Conservation (phyloP, 2,113 vertebrate species). For the Carassius auratus region DNA sequence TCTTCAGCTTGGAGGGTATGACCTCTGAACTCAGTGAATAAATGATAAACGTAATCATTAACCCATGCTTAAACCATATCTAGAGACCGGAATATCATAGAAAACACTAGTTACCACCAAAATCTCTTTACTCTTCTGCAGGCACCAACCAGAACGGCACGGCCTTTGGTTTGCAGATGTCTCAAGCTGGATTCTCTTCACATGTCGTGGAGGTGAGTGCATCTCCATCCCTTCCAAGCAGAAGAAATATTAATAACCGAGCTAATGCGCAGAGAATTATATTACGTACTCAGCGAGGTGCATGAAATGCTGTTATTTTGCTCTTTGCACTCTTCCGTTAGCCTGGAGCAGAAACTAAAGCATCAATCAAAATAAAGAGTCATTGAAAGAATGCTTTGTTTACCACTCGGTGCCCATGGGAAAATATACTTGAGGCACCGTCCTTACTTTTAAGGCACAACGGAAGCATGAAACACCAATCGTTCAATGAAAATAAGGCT, state of each 20-base stretch:
- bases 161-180: conserved; percentile 96
- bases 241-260: background rate
- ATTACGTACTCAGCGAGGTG: background rate
- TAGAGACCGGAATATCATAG: too few species aligned
- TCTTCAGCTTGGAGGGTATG: conserved; percentile 93
- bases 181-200: conserved; percentile 96
- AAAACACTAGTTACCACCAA: too few species aligned
- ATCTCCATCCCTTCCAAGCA: background rate
- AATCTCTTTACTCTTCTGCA: conserved; percentile 58
- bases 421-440: background rate
- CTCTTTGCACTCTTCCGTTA: conserved; percentile 67
- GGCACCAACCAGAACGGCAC: conserved; percentile 91
- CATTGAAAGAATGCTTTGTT: conserved; percentile 10
- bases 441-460: background rate
- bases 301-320: conserved; percentile 30
- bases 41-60: background rate
- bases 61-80: background rate
- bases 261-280: conserved; percentile 14
- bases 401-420: background rate
- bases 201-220: conserved; percentile 91
- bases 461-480: background rate
- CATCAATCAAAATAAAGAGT: background rate
- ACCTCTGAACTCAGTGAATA: background rate
- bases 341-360: conserved; percentile 8
- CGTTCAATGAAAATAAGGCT: background rate